A percentile compares a stretch with the other conserved stretches of the same genome.
Conservation (phyloP, 1,140 invertebrate species). For the Lepidurus couesii region DNA sequence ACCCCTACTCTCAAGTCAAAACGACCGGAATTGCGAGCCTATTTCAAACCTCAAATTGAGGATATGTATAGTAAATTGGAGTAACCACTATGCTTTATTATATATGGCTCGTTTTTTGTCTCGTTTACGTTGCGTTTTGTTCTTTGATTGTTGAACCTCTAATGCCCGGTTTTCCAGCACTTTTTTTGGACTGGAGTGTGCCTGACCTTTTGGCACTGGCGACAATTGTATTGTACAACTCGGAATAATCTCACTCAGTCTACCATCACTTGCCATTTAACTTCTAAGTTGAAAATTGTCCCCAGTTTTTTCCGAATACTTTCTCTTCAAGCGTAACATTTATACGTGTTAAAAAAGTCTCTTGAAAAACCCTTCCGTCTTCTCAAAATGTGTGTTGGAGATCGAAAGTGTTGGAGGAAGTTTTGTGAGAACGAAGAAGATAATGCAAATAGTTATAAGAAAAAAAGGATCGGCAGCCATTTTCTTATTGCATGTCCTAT, state of each 20-base stretch:
- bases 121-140: not conserved
- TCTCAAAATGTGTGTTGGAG: too few species aligned
- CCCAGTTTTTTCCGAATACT: too few species aligned
- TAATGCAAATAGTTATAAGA: not conserved
- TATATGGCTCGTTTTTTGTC: not conserved
- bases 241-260: too few species aligned
- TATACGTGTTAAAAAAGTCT: too few species aligned
- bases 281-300: too few species aligned
- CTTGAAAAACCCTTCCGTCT: too few species aligned
- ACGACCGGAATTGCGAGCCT: constrained; percentile 77
- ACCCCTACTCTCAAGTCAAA: constrained; percentile 96
- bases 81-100: constrained; percentile 34
- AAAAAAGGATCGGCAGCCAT: not conserved
- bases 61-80: constrained; percentile 71
- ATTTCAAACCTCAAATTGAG: constrained; percentile 83
- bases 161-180: not conserved
- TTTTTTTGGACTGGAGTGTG: too few species aligned
- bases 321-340: too few species aligned
- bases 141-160: not conserved
- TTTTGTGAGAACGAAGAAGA: not conserved
- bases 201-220: too few species aligned
- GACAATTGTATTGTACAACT: too few species aligned
- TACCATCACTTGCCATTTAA: too few species aligned
- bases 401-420: too few species aligned
- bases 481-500: not conserved